Conservation (phyloP, 2,888 invertebrate species). For the Lapara coniferarum region DNA sequence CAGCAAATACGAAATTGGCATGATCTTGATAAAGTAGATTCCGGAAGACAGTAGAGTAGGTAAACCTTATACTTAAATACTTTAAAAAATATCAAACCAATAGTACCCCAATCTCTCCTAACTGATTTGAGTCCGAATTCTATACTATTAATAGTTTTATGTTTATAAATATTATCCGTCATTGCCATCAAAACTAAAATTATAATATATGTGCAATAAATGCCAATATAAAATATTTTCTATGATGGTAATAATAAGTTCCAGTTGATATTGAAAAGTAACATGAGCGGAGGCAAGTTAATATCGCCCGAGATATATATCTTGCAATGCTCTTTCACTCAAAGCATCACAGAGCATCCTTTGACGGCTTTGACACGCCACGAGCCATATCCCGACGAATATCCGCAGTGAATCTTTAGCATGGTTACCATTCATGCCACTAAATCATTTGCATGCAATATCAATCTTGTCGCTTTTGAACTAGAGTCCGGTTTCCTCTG, state of each 20-base stretch:
- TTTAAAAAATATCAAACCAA: too few relatives aligned
- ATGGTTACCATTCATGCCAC: constrained; percentile 15
- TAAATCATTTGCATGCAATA: neutral
- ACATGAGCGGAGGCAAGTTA: neutral
- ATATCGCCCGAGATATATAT: neutral
- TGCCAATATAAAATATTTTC: too few relatives aligned
- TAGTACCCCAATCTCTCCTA: too few relatives aligned
- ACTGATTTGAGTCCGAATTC: too few relatives aligned
- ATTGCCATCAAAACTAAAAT: too few relatives aligned
- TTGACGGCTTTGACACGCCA: constrained; percentile 18
- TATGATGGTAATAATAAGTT: neutral
- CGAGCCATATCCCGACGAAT: constrained; percentile 4
- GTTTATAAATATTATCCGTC: too few relatives aligned
- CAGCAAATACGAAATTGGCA: too few relatives aligned
- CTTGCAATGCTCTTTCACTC: constrained; percentile 20
- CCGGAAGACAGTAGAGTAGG: too few relatives aligned
- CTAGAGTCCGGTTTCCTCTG: neutral
- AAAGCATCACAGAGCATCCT: constrained; percentile 13
- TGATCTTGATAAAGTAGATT: too few relatives aligned
- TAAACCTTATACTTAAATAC: too few relatives aligned
- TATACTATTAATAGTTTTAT: too few relatives aligned
- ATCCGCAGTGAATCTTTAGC: constrained; percentile 18
- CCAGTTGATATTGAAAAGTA: neutral
- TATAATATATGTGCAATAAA: too few relatives aligned
- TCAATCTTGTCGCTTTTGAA: neutral